Base-by-base conservation (phyloP, 2,113 vertebrate species). In the Apodemus speciosus region DNA sequence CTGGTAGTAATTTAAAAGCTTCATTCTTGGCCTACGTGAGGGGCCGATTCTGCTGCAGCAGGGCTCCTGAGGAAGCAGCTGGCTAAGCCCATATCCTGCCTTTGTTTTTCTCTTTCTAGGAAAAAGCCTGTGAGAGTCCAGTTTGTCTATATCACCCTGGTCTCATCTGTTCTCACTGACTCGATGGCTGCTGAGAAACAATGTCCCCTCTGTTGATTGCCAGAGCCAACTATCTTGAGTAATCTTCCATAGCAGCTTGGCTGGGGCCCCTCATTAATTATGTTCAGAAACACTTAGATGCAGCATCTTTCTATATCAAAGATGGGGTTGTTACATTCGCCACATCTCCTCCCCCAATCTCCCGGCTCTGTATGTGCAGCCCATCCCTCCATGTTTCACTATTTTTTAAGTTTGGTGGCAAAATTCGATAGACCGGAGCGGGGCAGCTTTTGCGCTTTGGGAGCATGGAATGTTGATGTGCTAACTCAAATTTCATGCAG, bases 71-170 rank as follows among this genome's bases (percentile, higher is more conserved):
- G 94, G 96, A 97, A 97, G 93, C 94, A 90, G 95, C 72, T 88
- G 51, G 72, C 62, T 51, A 49, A 56, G 18, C 72, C 91, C 27
- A 77, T 85, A 85, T 95, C 94, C 95, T 95, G 95, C 60, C 85
- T 97, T 96, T 96, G 93, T 97, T 88, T 88, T 96, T 83, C 51
- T 94, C 94, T 94, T 96, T 97, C 94, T 81, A 97, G 97, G 96
- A 96, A 96, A 95, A 90, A 49, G 53, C 85, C 94, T 91, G 88
- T 69, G 96, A 95, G 80, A 91, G 77, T 73, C 18, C 71, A 86
- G 16, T 16, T 4, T 51, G 38, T 20, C 64, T 72, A 32, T 66
- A 30, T 69, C 11, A 14, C n/a, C 68, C 27, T 21, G 21, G 20
- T 64, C 71, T 89, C 11, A 13, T 58, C 58, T 56, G 15, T 69